A percentile compares a stretch with the other conserved stretches of the same genome.
phyloP scores from a whole-genome alignment of 2,797 vertebrate genomes.

The Poecilia gillii region DNA sequence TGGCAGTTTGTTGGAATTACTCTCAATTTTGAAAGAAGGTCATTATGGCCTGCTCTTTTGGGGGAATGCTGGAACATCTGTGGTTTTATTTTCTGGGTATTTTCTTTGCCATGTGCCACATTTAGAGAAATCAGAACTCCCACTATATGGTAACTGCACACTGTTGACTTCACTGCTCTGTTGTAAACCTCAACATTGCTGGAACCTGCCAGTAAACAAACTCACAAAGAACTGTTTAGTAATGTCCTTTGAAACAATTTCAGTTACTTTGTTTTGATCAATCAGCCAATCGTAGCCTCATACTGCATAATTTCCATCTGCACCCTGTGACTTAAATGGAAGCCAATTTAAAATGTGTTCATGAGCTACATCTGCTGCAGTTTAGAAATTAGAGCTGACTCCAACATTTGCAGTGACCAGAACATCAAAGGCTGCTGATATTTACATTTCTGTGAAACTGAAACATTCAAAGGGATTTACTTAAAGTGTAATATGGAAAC shows the following conservation, averaged over 20 bases:
- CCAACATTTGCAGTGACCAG: not conserved
- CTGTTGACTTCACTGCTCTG: not conserved
- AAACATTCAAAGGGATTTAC: not conserved
- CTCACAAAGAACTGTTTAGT: not conserved
- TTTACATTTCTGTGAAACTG: not conserved
- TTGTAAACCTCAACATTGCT: not conserved
- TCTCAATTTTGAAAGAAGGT: constrained; percentile 60
- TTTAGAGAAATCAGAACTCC: constrained; percentile 11
- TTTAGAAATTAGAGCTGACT: not conserved
- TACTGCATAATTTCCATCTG: not conserved
- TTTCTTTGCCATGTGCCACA: constrained; percentile 20
- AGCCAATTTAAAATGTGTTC: not conserved
- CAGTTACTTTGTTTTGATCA: constrained; percentile 1
- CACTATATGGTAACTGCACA: constrained; percentile 7
- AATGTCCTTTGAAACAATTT: not conserved
- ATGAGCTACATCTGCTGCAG: not conserved
- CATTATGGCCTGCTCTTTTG: constrained; percentile 37
- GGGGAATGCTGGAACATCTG: constrained; percentile 26
- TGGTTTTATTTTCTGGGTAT: constrained; percentile 4
- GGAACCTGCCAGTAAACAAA: not conserved
- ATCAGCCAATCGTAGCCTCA: not conserved
- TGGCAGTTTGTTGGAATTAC: constrained; percentile 72
- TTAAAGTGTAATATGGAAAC: not conserved
- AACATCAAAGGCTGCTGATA: not conserved
- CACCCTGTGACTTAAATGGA: not conserved